Percentiles rank a stretch among this genome's conserved stretches.
These are phyloP conservation scores for Notechis scutatus DNA, from an alignment of 2,113 vertebrate species.

Conservation along the genomic window DNA sequence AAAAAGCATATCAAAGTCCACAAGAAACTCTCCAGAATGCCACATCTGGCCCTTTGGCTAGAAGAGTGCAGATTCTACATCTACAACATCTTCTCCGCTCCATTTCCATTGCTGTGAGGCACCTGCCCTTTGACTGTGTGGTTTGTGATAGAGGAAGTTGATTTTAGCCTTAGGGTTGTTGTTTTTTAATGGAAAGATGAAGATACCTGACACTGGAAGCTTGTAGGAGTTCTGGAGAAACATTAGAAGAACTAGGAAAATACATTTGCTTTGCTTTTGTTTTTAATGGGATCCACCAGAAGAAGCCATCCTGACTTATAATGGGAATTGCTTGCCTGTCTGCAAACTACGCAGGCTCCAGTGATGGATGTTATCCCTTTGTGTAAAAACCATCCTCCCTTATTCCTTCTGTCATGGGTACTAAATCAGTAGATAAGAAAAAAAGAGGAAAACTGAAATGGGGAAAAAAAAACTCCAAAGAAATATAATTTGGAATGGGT, in stretches of 20 bases:
- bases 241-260: neutral
- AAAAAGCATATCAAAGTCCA: neutral
- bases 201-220: neutral
- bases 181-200: neutral
- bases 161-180: neutral
- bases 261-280: neutral
- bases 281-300: neutral
- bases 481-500: neutral
- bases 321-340: neutral
- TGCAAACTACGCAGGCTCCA: neutral
- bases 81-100: neutral
- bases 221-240: slow-evolving; percentile 9
- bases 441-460: neutral
- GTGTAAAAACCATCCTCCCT: neutral
- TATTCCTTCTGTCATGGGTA: neutral
- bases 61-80: neutral
- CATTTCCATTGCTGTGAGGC: neutral
- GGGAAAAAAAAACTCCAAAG: too few relatives aligned
- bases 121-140: neutral
- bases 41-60: neutral
- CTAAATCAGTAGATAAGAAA: neutral
- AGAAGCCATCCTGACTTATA: neutral
- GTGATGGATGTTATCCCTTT: neutral
- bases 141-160: neutral
- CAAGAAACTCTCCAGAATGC: neutral